Conservation (phyloP, 2,797 vertebrate genomes). For the Erithacus rubecula region DNA sequence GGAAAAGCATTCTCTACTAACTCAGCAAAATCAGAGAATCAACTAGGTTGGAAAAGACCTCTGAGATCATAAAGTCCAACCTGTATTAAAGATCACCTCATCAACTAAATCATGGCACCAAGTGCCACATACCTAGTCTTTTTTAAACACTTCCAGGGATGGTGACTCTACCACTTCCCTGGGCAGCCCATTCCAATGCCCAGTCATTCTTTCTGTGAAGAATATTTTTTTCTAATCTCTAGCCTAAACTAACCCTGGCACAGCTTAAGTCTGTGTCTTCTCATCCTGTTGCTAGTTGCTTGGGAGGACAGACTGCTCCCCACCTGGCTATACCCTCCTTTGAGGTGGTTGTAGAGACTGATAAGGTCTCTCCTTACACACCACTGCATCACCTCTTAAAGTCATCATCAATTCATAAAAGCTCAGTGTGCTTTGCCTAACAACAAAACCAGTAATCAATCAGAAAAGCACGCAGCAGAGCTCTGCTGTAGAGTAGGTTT, state of each 20-base stretch:
- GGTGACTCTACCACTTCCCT: background rate
- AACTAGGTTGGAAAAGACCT: background rate
- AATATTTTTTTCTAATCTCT: background rate
- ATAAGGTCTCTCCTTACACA: background rate
- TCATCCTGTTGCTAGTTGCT: background rate
- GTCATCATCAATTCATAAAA: background rate
- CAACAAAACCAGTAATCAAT: background rate
- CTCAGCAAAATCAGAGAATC: background rate
- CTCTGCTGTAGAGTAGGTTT: background rate
- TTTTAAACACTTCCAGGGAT: background rate
- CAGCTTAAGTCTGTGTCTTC: background rate
- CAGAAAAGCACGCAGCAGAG: background rate
- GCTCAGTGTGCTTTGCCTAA: background rate
- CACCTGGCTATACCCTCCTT: background rate
- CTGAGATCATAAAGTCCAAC: background rate
- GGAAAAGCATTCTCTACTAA: background rate
- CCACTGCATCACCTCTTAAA: background rate
- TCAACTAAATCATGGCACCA: background rate
- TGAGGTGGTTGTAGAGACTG: background rate
- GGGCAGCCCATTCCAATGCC: background rate
- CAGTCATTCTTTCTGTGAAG: background rate
- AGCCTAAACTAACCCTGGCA: background rate
- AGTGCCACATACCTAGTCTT: background rate
- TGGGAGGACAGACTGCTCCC: background rate
- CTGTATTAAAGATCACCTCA: background rate